Evolutionary conservation across 2,888 invertebrate species (phyloP), one percentile per base, ranked within the genome.

Genomic region (Rhopalosiphum nymphaeae): DNA sequence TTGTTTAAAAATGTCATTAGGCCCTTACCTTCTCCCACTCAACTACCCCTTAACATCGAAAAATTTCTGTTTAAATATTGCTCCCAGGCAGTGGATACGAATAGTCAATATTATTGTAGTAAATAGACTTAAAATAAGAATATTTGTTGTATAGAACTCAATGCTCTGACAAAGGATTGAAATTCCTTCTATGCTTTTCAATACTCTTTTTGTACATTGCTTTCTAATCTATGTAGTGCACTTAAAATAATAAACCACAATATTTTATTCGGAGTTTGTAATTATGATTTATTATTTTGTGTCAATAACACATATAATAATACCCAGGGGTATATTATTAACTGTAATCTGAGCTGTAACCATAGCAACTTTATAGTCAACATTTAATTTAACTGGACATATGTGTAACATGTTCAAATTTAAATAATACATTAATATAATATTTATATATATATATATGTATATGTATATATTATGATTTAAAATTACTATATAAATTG

Each of bases 331-430:
- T 78, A 57, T 84, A 44, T 25, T 84, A 42, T 29, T 42, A 56
- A 36, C 44, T 4, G 94, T 94, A 91, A 90, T 91, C 94, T 29
- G n/a, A 56, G 26, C 44, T 4, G 94, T 94, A 91, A 90, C 94
- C 94, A 94, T 94, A 91, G 94, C 53, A 87, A 94, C 94, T 91
- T 61, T 4, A n/a, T 67, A 67, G 94, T 86, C 94, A 94, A 94
- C 94, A 94, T 86, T 91, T 90, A 36, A 84, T 57, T 67, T 88
- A 1, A 86, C 36, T 78, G 46, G 57, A 57, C 49, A n/a, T 78
- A 16, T 21, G 7, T 29, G 36, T 42, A 29, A 7, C 29, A 42
- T 46, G 25, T 87, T 46, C 42, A 1, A 7, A 61, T 42, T 88
- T 36, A 67, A 87, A 67, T 36, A 61, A 57, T 85, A 57, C 5